phyloP scores from a whole-genome alignment of 2,888 invertebrate species.

The Aspidiotus destructor region DNA sequence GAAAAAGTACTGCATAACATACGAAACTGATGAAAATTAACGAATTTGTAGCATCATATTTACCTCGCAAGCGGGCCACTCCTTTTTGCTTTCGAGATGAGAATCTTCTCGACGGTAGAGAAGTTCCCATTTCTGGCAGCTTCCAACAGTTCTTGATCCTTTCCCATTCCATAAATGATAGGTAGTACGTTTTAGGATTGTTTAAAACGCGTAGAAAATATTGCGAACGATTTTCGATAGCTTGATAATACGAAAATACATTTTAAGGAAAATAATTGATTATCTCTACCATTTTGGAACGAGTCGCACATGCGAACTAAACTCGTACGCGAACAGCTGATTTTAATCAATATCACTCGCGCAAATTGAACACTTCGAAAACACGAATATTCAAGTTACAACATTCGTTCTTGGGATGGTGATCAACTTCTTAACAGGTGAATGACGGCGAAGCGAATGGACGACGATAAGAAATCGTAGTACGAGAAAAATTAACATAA shows the following conservation, averaged over 20 bases:
- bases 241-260: no score
- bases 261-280: constrained; percentile 11
- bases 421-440: no score
- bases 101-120: constrained; percentile 78
- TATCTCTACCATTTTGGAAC: constrained; percentile 32
- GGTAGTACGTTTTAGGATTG: background rate
- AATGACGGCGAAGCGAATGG: no score
- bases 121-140: constrained; percentile 89
- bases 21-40: background rate
- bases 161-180: constrained; percentile 61
- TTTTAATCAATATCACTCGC: constrained; percentile 26
- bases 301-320: constrained; percentile 32
- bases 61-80: constrained; percentile 89
- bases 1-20: background rate
- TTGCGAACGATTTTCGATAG: constrained; percentile 1
- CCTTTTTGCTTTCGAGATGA: constrained; percentile 78
- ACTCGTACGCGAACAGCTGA: constrained; percentile 31
- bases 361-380: background rate
- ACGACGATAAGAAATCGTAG: no score
- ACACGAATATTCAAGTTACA: no score
- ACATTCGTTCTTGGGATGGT: no score
- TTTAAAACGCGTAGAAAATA: background rate
- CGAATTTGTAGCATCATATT: constrained; percentile 36
- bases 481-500: no score
- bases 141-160: constrained; percentile 92